Evolutionary conservation across 30 jellyfish, hydroid and myxozoan genomes (phyloP).

Genomic region (Hydractinia echinata): DNA sequence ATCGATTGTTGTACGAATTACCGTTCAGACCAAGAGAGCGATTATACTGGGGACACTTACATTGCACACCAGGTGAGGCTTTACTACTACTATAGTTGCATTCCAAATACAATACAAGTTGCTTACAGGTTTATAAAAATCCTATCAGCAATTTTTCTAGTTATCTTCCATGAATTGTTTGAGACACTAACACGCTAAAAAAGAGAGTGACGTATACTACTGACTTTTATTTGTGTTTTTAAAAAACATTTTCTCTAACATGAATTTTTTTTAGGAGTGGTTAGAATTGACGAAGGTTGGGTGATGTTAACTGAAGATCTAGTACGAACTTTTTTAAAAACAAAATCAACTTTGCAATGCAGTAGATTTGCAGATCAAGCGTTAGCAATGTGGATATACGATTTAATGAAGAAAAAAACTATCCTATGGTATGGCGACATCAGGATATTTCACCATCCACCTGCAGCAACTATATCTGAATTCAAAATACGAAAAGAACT

Average conservation of each 20-base stretch:
- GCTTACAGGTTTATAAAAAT: no score
- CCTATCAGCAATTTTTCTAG: no score
- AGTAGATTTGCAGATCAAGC: slow-evolving; percentile 83
- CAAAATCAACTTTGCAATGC: slow-evolving; percentile 42
- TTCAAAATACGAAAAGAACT: slow-evolving; percentile 48
- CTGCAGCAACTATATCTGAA: slow-evolving; percentile 51
- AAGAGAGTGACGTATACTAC: no score
- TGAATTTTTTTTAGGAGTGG: slow-evolving; percentile 44
- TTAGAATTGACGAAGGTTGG: slow-evolving; percentile 74
- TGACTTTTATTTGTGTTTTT: no score
- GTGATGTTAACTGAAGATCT: slow-evolving; percentile 67
- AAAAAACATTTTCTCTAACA: background rate
- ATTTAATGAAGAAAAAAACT: slow-evolving; percentile 51
- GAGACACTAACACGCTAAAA: no score
- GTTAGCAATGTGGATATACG: slow-evolving; percentile 79
- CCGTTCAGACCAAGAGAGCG: slow-evolving; percentile 66
- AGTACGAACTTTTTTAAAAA: slow-evolving; percentile 43
- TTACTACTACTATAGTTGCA: no score
- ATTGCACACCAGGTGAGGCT: slow-evolving; percentile 51
- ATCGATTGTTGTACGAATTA: slow-evolving; percentile 54
- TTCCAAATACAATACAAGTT: no score
- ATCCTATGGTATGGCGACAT: slow-evolving; percentile 74
- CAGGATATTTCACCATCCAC: slow-evolving; percentile 75
- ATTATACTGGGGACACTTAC: slow-evolving; percentile 79
- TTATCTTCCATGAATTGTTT: no score